Base-by-base conservation (phyloP, 2,888 invertebrate species). In the Meiosimyza platycephala region DNA sequence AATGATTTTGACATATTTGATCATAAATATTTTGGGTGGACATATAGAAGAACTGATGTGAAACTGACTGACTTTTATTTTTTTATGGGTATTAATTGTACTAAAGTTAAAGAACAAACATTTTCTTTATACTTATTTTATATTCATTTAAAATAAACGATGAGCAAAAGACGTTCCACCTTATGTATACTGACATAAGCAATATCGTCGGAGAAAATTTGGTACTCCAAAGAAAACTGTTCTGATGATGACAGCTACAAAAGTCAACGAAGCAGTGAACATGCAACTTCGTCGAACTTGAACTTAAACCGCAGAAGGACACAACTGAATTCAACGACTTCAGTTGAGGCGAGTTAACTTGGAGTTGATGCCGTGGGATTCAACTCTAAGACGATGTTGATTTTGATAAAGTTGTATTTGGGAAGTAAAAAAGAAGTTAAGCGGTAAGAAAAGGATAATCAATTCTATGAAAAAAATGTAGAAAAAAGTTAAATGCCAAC, bases 261-360 rank as follows among this genome's bases (percentile, higher is more conserved):
- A 52, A 70, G 40, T 52, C 74, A 72, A 69, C 59, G 76, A 69
- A 66, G 66, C 71, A 65, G 18, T 7, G 47, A 63, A 64, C 63
- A 16, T 63, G 51, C 47, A 74, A 62, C 67, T 71, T 62, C 71
- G 65, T 71, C 62, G 72, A 74, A 74, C 76, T 74, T 72, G 74
- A 74, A 74, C 71, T 74, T 55, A 76, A 76, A 70, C 70, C 76
- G 22, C 76, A 72, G 50, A 74, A 67, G 66, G 11, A 66, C 66
- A 55, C 18, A 55, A 47, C 47, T 55, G 18, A 6, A 55, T 13
- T 64, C 64, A 51, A 64, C 50, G 9, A 40, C 40, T 40, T 40
- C 40, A 40, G 40, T 40, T 40, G 6, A 40, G 40, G 13, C 50
- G 59, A 57, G 57, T 33, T 52, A 47, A 54, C 40, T 52, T 52